Evolutionary conservation across 2,888 invertebrate species (phyloP).

Genomic region (Matsumyia berberina): DNA sequence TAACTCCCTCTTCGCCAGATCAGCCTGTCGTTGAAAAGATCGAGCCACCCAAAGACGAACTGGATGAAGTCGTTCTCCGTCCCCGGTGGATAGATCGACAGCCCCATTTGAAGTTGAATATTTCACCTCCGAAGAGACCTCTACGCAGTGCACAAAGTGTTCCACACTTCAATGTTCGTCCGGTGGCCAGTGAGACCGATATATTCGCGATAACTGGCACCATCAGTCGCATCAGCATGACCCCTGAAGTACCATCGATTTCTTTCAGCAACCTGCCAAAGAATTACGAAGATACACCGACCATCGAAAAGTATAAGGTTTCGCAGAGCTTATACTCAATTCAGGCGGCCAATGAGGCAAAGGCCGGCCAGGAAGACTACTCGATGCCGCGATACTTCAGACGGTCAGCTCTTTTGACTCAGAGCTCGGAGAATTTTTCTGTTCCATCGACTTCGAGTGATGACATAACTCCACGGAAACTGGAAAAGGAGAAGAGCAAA

Average conservation of each 20-base stretch:
- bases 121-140: conserved; percentile 78
- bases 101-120: conserved; percentile 79
- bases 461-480: conserved; percentile 79
- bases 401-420: conserved; percentile 82
- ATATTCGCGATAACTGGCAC: conserved; percentile 83
- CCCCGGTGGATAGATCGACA: conserved; percentile 81
- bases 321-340: conserved; percentile 84
- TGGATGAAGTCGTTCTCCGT: conserved; percentile 81
- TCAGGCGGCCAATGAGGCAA: conserved; percentile 85
- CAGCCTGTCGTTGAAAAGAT: conserved; percentile 25
- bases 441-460: conserved; percentile 79
- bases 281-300: conserved; percentile 84
- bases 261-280: conserved; percentile 84
- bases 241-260: conserved; percentile 84
- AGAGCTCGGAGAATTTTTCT: conserved; percentile 80
- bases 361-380: conserved; percentile 85
- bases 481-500: conserved; percentile 83
- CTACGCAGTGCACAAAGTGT: conserved; percentile 83
- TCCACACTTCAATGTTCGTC: conserved; percentile 82
- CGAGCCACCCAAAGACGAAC: conserved; percentile 55
- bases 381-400: conserved; percentile 88
- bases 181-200: conserved; percentile 83
- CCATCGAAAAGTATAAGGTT: conserved; percentile 84
- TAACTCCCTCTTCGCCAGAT: conserved; percentile 61
- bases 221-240: conserved; percentile 83